These are phyloP conservation scores for Parazoanthus atlanticus DNA, from an alignment of 92 coral and sea anemone species.

Conservation along the genomic window DNA sequence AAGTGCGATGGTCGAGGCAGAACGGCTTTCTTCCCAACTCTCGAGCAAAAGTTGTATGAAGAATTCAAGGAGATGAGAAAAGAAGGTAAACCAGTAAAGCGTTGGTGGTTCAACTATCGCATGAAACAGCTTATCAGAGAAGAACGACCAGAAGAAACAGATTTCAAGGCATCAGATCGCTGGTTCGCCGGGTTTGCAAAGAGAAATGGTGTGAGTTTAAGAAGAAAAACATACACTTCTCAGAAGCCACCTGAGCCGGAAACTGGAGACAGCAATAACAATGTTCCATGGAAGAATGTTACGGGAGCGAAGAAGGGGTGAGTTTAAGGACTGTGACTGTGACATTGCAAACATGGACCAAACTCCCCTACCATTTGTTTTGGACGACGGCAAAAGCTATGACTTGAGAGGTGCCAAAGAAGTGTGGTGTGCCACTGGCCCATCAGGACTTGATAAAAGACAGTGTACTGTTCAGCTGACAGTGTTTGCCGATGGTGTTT, in stretches of 20 bases:
- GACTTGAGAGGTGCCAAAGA: constrained; percentile 33
- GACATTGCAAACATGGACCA: constrained; percentile 30
- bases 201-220: neutral
- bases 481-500: too few species aligned
- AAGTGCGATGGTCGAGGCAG: constrained; percentile 13
- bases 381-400: constrained; percentile 49
- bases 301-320: constrained; percentile 14
- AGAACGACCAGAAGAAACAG: constrained; percentile 20
- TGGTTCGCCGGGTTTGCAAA: constrained; percentile 13
- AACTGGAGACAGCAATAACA: constrained; percentile 8
- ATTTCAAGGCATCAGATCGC: constrained; percentile 17
- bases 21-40: constrained; percentile 21
- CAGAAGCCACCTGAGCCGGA: constrained; percentile 20
- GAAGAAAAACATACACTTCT: constrained; percentile 13
- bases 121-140: constrained; percentile 21
- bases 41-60: constrained; percentile 23
- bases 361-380: constrained; percentile 41
- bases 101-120: constrained; percentile 39
- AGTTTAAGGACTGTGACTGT: constrained; percentile 28
- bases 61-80: constrained; percentile 32
- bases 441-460: constrained; percentile 34
- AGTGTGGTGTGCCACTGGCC: constrained; percentile 39
- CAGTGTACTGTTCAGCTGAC: too few species aligned
- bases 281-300: constrained; percentile 19
- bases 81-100: constrained; percentile 16